These are phyloP conservation scores for Enteromius trimaculatus DNA, from an alignment of 2,797 vertebrate species.

Conservation along the genomic window DNA sequence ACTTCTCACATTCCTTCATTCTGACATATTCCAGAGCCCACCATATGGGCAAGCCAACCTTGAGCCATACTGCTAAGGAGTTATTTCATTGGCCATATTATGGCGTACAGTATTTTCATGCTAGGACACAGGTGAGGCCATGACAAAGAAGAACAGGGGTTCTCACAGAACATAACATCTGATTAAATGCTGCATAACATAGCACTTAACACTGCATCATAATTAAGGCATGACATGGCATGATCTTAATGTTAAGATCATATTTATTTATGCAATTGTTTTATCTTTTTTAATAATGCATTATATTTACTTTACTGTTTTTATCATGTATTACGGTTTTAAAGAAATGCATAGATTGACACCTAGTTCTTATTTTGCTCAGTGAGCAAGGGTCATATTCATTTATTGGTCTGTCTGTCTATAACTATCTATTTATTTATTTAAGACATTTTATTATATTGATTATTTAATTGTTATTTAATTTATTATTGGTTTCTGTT, in stretches of 20 bases:
- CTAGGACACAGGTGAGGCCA: not conserved
- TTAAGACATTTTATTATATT: not conserved
- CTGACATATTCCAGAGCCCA: slow-evolving; percentile 20
- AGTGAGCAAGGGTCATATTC: too few species aligned
- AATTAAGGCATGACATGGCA: too few species aligned
- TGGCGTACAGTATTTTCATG: not conserved
- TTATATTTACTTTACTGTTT: not conserved
- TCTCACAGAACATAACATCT: not conserved
- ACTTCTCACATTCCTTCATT: slow-evolving; percentile 26
- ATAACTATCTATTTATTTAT: not conserved
- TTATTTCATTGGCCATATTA: not conserved
- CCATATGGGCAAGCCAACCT: slow-evolving; percentile 26
- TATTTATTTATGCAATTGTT: too few species aligned
- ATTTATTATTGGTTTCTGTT: not conserved
- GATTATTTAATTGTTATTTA: not conserved
- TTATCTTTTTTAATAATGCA: too few species aligned
- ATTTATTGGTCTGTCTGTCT: not conserved
- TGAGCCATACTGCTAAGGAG: slow-evolving; percentile 8
- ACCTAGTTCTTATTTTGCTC: too few species aligned
- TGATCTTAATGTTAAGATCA: too few species aligned
- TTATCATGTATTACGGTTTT: not conserved
- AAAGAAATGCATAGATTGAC: not conserved
- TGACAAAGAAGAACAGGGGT: not conserved
- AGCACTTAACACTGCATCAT: too few species aligned
- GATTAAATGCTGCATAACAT: too few species aligned